Evolutionary conservation across 2,797 vertebrate species (phyloP).

Genomic region (Eleutherodactylus coqui): DNA sequence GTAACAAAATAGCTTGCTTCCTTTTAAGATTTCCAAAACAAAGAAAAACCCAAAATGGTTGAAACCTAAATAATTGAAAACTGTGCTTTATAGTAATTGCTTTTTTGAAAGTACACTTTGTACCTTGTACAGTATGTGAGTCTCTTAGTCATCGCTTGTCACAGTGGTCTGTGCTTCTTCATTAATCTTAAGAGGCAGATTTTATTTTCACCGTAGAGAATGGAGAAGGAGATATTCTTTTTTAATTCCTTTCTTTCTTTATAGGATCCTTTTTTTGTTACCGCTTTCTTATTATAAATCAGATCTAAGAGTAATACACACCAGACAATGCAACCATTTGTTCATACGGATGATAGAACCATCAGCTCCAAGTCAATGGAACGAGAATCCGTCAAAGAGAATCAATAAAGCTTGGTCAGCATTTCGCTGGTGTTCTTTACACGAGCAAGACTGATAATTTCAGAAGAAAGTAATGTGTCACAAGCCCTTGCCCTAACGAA

Average conservation of each 20-base stretch:
- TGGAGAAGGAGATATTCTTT: not conserved
- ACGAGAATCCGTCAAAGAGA: constrained; percentile 20
- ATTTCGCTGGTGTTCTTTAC: constrained; percentile 23
- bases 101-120: constrained; percentile 21
- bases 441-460: not conserved
- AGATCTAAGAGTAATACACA: not conserved
- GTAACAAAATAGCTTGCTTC: too few species aligned
- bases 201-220: not conserved
- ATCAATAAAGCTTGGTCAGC: constrained; percentile 33
- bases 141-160: not conserved
- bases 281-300: constrained; percentile 8
- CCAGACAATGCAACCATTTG: constrained; percentile 3
- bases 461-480: constrained; percentile 23
- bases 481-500: not conserved
- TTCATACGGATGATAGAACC: constrained; percentile 10
- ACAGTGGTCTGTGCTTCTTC: not conserved
- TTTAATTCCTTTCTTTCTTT: not conserved
- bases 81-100: not conserved
- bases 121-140: not conserved
- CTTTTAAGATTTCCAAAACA: too few species aligned
- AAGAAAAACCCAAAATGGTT: not conserved
- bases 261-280: not conserved
- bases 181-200: not conserved
- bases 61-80: not conserved
- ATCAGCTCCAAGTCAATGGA: constrained; percentile 35